Conservation (phyloP, 2,888 invertebrate genomes). For the Eupelmus urozonus region DNA sequence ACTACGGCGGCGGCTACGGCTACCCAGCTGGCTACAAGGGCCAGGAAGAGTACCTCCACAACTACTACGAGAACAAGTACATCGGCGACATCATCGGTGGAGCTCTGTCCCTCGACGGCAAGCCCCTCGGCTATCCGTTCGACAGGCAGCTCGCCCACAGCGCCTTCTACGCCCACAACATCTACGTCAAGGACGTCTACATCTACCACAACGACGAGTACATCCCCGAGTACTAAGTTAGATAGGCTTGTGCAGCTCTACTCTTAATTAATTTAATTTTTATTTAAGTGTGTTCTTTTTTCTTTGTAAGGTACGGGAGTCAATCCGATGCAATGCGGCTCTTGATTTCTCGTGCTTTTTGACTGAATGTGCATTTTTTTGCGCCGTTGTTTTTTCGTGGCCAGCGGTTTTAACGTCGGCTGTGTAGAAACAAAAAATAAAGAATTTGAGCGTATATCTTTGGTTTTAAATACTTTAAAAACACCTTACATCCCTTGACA, state of each 20-base stretch:
- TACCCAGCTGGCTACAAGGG: conserved; percentile 53
- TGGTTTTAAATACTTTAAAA: background rate
- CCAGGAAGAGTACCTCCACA: conserved; percentile 65
- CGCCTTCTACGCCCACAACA: conserved; percentile 77
- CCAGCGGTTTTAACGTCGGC: too few relatives aligned
- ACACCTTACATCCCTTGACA: conserved; percentile 9
- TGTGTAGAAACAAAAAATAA: conserved; percentile 19
- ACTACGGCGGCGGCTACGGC: conserved; percentile 47
- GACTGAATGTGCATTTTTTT: conserved; percentile 31
- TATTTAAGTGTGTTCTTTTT: conserved; percentile 19
- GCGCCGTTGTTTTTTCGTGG: too few relatives aligned
- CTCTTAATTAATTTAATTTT: conserved; percentile 25
- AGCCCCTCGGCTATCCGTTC: conserved; percentile 80
- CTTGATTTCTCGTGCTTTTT: background rate
- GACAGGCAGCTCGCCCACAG: conserved; percentile 79
- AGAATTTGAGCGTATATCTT: conserved; percentile 29
- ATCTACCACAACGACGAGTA: conserved; percentile 79
- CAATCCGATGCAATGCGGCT: too few relatives aligned
- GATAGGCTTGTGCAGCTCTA: background rate
- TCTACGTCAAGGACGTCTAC: conserved; percentile 78
- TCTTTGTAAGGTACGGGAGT: too few relatives aligned
- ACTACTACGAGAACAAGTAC: conserved; percentile 68
- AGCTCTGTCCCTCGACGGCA: conserved; percentile 77
- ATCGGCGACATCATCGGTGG: conserved; percentile 72
- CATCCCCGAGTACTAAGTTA: conserved; percentile 44